Conservation (phyloP, 2,113 vertebrate genomes). For the Antechinus flavipes region DNA sequence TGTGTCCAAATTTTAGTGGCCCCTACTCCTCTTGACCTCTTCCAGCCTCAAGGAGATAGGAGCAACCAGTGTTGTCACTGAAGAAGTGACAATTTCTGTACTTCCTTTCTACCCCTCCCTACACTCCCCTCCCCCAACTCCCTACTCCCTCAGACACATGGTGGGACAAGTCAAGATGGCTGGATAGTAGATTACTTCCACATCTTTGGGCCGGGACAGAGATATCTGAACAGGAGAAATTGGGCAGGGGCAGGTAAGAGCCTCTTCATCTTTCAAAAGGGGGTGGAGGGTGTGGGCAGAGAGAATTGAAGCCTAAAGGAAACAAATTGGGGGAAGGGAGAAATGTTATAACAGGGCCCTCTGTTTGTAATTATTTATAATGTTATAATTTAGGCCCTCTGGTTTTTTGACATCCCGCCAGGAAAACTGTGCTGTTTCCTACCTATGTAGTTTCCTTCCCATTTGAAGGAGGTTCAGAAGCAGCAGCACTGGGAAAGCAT, state of each 20-base stretch:
- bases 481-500: neutral
- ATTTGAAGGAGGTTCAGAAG: neutral
- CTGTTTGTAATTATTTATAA: too few species aligned
- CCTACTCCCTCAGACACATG: constrained; percentile 68
- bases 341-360: neutral
- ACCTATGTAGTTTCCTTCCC: neutral
- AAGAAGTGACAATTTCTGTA: constrained; percentile 22
- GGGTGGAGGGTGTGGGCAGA: neutral
- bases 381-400: neutral
- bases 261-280: neutral
- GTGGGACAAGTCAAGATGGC: constrained; percentile 79
- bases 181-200: constrained; percentile 83
- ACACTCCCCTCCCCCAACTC: neutral
- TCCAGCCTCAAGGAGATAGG: neutral
- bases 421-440: neutral
- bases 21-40: neutral
- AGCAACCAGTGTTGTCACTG: neutral
- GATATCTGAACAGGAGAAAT: constrained; percentile 80
- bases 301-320: neutral
- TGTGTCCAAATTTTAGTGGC: neutral
- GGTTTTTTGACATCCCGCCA: neutral
- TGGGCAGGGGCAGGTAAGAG: constrained; percentile 80
- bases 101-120: constrained; percentile 17
- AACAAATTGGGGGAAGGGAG: neutral
- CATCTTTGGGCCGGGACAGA: constrained; percentile 80